These are phyloP conservation scores for Oriolus oriolus DNA, from an alignment of 2,113 vertebrate genomes.

Conservation along the genomic window DNA sequence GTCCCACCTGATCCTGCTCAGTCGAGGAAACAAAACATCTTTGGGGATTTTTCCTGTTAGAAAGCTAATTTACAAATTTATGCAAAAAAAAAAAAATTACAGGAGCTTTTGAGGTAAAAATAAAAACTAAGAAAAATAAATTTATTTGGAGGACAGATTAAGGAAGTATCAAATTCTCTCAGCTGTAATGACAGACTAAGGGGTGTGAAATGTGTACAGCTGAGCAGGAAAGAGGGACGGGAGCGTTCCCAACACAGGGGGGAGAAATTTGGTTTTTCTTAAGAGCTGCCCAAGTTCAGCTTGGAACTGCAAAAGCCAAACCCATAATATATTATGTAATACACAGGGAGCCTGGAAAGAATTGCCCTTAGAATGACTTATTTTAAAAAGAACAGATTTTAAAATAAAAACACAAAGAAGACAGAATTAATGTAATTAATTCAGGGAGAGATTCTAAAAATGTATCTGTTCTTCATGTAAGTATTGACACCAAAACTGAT, in stretches of 20 bases:
- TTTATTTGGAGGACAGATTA: not conserved
- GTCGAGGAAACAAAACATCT: not conserved
- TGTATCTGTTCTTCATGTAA: not conserved
- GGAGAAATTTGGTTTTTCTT: not conserved
- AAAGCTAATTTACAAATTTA: not conserved
- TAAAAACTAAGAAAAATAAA: not conserved
- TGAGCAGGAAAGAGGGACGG: not conserved
- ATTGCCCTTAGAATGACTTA: not conserved
- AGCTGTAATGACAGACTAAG: not conserved
- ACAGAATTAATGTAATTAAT: not conserved
- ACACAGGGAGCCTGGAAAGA: not conserved
- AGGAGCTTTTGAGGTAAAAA: not conserved
- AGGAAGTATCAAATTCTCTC: not conserved
- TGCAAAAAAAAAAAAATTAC: not conserved
- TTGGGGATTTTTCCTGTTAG: not conserved
- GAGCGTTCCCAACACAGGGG: not conserved
- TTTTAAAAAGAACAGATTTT: not conserved
- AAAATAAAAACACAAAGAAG: not conserved
- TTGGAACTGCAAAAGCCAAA: not conserved
- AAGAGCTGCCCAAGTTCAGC: not conserved
- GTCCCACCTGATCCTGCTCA: not conserved
- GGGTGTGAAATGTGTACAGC: fast-evolving
- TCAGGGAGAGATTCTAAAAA: not conserved
- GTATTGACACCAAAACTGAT: not conserved
- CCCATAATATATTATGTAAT: not conserved